A percentile compares a stretch with the other conserved stretches of the same genome.
These are phyloP conservation scores for Xiphydria camelus DNA, from an alignment of 2,888 invertebrate genomes.

Conservation along the genomic window DNA sequence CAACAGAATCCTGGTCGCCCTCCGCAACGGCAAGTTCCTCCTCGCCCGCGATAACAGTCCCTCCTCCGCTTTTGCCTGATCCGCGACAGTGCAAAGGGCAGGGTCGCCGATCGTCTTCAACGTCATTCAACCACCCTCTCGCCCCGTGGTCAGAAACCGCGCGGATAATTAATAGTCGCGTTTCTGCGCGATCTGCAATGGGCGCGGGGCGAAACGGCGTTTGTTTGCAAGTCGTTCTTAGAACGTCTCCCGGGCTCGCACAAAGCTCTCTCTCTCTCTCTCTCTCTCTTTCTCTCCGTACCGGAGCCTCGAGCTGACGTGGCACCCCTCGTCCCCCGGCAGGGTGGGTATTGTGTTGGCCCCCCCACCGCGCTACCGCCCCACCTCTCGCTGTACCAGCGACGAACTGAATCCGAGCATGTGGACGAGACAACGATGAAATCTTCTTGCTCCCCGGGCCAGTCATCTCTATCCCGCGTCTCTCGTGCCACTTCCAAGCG, in stretches of 20 bases:
- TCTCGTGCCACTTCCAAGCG: slow-evolving; percentile 36
- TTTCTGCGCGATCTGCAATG: neutral
- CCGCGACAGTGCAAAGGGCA: neutral
- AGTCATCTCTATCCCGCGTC: slow-evolving; percentile 31
- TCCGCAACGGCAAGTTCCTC: too few species aligned
- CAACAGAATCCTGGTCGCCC: too few species aligned
- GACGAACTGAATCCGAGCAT: slow-evolving; percentile 37
- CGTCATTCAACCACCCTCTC: too few species aligned
- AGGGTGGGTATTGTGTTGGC: slow-evolving; percentile 44
- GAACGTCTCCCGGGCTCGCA: slow-evolving; percentile 32
- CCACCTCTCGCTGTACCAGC: slow-evolving; percentile 28
- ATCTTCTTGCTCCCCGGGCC: slow-evolving; percentile 41
- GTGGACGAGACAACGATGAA: slow-evolving; percentile 44
- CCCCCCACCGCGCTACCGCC: slow-evolving; percentile 32
- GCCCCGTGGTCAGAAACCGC: too few species aligned
- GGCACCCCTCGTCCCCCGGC: slow-evolving; percentile 33
- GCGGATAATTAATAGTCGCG: neutral
- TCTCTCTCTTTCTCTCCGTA: slow-evolving; percentile 4
- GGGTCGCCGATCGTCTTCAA: too few species aligned
- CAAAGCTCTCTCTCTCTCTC: slow-evolving; percentile 14
- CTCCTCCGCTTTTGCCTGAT: neutral
- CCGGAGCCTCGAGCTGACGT: slow-evolving; percentile 35
- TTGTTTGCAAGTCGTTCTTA: slow-evolving; percentile 42
- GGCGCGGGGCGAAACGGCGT: slow-evolving; percentile 18
- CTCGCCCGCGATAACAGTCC: neutral